Base-by-base conservation (phyloP, 2,888 invertebrate species). In the Galerucella pusilla region DNA sequence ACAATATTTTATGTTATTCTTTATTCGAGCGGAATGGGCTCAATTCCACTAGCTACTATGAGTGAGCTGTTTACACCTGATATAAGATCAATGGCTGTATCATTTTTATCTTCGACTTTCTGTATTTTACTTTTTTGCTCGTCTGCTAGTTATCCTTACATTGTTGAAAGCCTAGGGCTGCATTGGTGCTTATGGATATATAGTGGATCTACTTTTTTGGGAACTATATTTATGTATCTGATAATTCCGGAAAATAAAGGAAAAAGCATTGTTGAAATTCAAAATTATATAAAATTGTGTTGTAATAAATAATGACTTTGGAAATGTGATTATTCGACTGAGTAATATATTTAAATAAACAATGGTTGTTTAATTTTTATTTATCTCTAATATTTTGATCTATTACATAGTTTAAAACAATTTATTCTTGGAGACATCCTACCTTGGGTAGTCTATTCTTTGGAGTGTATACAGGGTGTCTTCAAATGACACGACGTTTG, bases 31-130 rank as follows among this genome's bases (percentile, higher is more conserved):
- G 91, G 92, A 1, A 90, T 93, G 71, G 94, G 96, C 2, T 93
- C 94, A 0, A 85, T 95, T 54, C 93, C 94, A 0, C 94, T 94
- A 94, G 93, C 94, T 0, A 91, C 95, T 46, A 91, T 94, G 90
- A 92, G 94, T 0, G 96, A 96, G 86, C 90, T 96, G 86, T 92
- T 96, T 86, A 92, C 96, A 35, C 88, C 92, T 0, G 92, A 94
- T 79, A 92, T 94, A 1, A 94, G 94, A 86, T 91, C 93, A 7
- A 0, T 88, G 90, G 42, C 94, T 93, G 0, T 70, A 75, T 14
- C 71, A 28, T 28, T 74, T 28, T 57, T 71, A 20, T 77, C 77
- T n/a, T 6, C 75, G 1, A 59, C 78, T 5, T 75, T 78, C 2
- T 5, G 75, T 0, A 28, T 78, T 6, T 78, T 75, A 2, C 16